Evolutionary conservation across 2,888 invertebrate species (phyloP).

Genomic region (Autographa gamma): DNA sequence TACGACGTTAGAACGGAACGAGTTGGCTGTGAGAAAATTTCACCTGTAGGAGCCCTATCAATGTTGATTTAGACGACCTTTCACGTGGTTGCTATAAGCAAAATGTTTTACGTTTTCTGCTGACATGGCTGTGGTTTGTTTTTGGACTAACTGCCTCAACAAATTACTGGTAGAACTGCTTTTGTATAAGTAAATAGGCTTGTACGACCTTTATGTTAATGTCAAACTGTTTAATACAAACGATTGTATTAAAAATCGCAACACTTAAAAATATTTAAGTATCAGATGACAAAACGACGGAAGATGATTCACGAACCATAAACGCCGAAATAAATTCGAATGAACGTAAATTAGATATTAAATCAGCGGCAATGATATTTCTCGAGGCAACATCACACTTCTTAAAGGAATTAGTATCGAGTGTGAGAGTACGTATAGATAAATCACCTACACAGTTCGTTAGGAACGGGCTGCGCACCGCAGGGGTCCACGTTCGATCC

Average conservation of each 20-base stretch:
- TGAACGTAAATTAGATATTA: constrained; percentile 67
- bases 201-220: background rate
- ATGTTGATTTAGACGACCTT: constrained; percentile 64
- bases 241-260: background rate
- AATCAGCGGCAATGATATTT: constrained; percentile 68
- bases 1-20: constrained; percentile 71
- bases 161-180: background rate
- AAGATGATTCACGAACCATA: constrained; percentile 15
- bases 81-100: constrained; percentile 54
- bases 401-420: constrained; percentile 83
- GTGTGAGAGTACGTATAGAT: constrained; percentile 73
- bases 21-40: constrained; percentile 85
- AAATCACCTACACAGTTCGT: constrained; percentile 81
- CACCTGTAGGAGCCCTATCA: constrained; percentile 77
- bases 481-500: constrained; percentile 85
- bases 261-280: background rate
- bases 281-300: background rate
- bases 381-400: constrained; percentile 80
- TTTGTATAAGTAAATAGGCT: background rate
- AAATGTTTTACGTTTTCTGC: constrained; percentile 58
- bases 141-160: background rate
- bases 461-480: constrained; percentile 81
- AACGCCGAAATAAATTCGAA: constrained; percentile 21
- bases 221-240: background rate
- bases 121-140: background rate